Evolutionary conservation across 2,888 invertebrate species (phyloP).

Genomic region (Clepsis dumicolana): DNA sequence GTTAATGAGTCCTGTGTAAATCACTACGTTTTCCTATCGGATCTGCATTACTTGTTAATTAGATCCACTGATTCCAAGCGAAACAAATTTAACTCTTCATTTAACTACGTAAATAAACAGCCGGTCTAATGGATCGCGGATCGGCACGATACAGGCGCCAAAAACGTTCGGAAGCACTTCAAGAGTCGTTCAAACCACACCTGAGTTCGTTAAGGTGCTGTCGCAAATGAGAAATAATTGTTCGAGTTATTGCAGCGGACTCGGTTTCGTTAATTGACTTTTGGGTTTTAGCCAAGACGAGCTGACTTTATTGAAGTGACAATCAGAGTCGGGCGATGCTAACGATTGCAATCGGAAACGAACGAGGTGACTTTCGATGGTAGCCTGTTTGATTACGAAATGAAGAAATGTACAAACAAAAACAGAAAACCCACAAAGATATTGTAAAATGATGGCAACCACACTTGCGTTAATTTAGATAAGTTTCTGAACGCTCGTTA

Average conservation of each 20-base stretch:
- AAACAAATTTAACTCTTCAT: conserved; percentile 32
- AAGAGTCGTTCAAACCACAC: conserved; percentile 44
- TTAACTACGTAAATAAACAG: conserved; percentile 39
- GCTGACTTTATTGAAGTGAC: conserved; percentile 35
- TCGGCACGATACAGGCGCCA: conserved; percentile 42
- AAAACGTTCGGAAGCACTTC: conserved; percentile 34
- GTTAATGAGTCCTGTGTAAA: background rate
- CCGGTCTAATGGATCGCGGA: conserved; percentile 34
- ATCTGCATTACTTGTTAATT: background rate
- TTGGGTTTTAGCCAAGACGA: conserved; percentile 40
- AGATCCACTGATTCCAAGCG: background rate
- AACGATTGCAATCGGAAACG: conserved; percentile 20
- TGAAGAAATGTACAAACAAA: background rate
- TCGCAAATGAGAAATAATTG: conserved; percentile 46
- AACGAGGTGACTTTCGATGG: background rate
- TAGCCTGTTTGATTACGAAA: background rate
- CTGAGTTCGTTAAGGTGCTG: conserved; percentile 44
- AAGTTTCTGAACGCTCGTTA: background rate
- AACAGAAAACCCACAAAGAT: background rate
- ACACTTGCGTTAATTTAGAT: background rate
- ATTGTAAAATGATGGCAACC: background rate
- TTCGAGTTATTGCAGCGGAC: conserved; percentile 40
- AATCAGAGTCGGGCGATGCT: conserved; percentile 19
- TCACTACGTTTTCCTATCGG: background rate
- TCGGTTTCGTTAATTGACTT: conserved; percentile 44